Conservation (phyloP, 1,140 invertebrate species). For the Pemphigus obesinymphae region DNA sequence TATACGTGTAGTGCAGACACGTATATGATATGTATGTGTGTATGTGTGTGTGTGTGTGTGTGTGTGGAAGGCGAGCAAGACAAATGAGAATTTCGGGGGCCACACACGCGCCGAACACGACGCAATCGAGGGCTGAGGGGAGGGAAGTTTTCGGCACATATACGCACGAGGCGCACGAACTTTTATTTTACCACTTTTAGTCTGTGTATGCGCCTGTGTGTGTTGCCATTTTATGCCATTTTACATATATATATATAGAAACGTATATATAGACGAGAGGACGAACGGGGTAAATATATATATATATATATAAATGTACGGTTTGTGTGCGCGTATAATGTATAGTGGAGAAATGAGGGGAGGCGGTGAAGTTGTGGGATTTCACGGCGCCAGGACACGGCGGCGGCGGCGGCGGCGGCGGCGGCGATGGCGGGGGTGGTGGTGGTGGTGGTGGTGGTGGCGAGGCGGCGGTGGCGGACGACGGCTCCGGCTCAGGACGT, state of each 20-base stretch:
- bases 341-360: background rate
- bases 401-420: background rate
- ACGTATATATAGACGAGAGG: background rate
- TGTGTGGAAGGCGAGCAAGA: background rate
- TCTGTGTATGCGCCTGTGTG: background rate
- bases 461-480: background rate
- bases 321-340: background rate
- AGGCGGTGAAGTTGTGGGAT: background rate
- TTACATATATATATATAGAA: background rate
- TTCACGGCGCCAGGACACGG: slow-evolving; percentile 9
- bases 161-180: background rate
- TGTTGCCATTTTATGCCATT: background rate
- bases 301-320: background rate
- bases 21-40: too few species aligned
- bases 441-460: background rate
- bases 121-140: background rate
- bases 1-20: too few species aligned
- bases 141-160: background rate
- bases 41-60: too few species aligned
- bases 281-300: background rate
- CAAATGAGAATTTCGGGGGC: slow-evolving; percentile 1
- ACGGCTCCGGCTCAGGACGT: slow-evolving; percentile 29
- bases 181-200: slow-evolving; percentile 25
- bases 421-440: background rate
- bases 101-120: background rate